A percentile compares a stretch with the other conserved stretches of the same genome.
Evolutionary conservation across 1,140 invertebrate species (phyloP).

Genomic region (Wasmannia auropunctata): DNA sequence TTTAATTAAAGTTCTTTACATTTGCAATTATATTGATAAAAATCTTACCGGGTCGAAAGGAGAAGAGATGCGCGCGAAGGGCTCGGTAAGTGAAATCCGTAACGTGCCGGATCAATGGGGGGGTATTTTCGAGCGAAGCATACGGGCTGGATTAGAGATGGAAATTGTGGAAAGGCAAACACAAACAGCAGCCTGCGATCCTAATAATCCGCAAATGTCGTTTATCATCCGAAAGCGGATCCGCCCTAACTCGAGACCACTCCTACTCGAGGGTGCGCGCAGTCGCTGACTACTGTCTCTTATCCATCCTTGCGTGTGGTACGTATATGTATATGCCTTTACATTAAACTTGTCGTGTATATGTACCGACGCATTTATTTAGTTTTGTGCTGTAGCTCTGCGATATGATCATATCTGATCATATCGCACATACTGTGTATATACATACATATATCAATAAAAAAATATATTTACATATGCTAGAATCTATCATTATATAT

Average conservation of each 20-base stretch:
- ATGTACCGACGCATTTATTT: neutral
- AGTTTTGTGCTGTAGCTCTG: neutral
- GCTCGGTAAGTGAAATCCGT: conserved; percentile 12
- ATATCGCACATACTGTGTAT: neutral
- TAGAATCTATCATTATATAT: neutral
- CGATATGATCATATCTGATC: neutral
- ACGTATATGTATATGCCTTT: neutral
- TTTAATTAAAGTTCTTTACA: neutral
- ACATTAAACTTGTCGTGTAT: neutral
- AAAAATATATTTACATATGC: neutral
- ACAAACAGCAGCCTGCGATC: conserved; percentile 65
- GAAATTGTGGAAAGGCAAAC: conserved; percentile 77
- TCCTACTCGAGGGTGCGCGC: conserved; percentile 60
- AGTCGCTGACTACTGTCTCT: conserved; percentile 29
- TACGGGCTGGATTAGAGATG: conserved; percentile 78
- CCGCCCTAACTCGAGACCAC: conserved; percentile 54
- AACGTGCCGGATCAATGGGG: neutral
- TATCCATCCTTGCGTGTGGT: neutral
- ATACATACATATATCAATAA: neutral
- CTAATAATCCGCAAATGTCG: conserved; percentile 81
- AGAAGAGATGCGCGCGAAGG: neutral
- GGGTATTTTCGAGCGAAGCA: conserved; percentile 59
- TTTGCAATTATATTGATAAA: neutral
- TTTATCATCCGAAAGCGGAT: conserved; percentile 78
- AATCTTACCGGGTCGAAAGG: neutral